Conservation (phyloP, 2,797 vertebrate species). For the Sebastes itinus region DNA sequence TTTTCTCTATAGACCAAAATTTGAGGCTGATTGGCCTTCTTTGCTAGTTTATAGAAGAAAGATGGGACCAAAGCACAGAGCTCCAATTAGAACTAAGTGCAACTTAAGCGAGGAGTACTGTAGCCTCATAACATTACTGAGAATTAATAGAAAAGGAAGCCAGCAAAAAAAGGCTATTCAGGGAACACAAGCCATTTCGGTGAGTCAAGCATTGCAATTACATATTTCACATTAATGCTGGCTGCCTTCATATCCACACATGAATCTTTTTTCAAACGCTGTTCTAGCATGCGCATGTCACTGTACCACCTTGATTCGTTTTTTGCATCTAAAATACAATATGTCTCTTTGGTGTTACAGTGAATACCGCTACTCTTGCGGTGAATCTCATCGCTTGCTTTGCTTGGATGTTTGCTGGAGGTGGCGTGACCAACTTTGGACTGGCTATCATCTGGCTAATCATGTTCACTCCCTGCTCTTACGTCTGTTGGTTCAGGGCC, state of each 20-base stretch:
- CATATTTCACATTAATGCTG: not conserved
- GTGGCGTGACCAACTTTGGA: slow-evolving; percentile 96
- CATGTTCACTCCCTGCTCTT: slow-evolving; percentile 99
- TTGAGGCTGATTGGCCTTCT: slow-evolving; percentile 28
- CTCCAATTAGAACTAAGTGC: slow-evolving; percentile 36
- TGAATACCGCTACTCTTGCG: slow-evolving; percentile 92
- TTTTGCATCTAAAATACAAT: not conserved
- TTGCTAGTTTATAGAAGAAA: slow-evolving; percentile 24
- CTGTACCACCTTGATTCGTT: not conserved
- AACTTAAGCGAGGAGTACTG: not conserved
- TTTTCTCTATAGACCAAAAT: slow-evolving; percentile 22
- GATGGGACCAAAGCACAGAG: slow-evolving; percentile 10
- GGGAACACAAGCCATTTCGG: slow-evolving; percentile 5
- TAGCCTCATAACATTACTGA: slow-evolving; percentile 17
- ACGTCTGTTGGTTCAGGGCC: slow-evolving; percentile 98
- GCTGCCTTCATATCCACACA: not conserved
- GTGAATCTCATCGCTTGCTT: slow-evolving; percentile 98
- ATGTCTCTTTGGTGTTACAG: slow-evolving; percentile 80
- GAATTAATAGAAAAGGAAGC: slow-evolving; percentile 19
- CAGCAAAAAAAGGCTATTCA: slow-evolving; percentile 17
- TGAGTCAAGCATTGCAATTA: not conserved
- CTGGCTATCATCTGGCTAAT: slow-evolving; percentile 98
- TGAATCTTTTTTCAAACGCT: not conserved
- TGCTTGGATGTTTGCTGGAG: slow-evolving; percentile 97
- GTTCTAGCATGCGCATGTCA: slow-evolving; percentile 18